phyloP scores from a whole-genome alignment of 2,113 vertebrate genomes.

The Phodopus roborovskii region DNA sequence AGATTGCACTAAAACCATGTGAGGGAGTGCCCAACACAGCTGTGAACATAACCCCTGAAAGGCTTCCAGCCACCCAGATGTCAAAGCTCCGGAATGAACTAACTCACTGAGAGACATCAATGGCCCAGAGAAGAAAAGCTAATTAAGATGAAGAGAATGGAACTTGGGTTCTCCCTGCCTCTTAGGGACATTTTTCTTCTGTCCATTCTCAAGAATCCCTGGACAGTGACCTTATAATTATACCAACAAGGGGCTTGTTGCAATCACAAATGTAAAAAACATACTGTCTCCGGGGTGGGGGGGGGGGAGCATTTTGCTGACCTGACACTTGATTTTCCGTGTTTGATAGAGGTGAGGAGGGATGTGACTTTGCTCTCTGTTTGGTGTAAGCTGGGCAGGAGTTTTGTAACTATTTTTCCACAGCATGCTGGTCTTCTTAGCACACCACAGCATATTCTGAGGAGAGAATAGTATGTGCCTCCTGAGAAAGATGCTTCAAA shows the following conservation, averaged over 20 bases:
- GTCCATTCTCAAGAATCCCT: background rate
- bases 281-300: background rate
- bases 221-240: background rate
- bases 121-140: background rate
- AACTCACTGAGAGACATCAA: background rate
- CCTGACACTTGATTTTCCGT: constrained; percentile 16
- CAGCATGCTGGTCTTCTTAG: background rate
- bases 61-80: background rate
- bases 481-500: background rate
- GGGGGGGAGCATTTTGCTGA: background rate
- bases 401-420: background rate
- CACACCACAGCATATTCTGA: background rate
- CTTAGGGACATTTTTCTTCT: background rate
- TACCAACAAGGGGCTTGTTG: background rate
- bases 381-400: background rate
- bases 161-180: background rate
- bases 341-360: background rate
- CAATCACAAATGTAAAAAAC: constrained; percentile 30
- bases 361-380: background rate
- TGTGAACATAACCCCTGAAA: background rate
- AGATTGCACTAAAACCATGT: background rate
- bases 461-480: background rate
- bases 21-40: background rate
- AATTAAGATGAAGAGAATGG: background rate
- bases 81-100: constrained; percentile 3